These are phyloP conservation scores for Malurus alboscapulatus DNA, from an alignment of 2,113 vertebrate genomes.

Conservation along the genomic window DNA sequence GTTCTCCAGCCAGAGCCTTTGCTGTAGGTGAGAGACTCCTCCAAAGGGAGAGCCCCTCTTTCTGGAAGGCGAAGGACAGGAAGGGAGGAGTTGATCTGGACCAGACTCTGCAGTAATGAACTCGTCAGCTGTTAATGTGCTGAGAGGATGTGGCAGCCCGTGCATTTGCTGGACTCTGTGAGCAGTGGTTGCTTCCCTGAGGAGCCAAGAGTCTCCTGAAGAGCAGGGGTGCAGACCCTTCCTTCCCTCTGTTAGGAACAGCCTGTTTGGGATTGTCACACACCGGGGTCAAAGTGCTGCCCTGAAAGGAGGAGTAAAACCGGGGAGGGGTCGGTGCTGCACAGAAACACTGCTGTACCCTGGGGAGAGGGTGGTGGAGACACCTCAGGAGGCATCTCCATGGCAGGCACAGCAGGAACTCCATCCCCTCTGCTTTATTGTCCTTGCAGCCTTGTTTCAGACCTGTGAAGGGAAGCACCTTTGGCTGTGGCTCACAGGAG, in stretches of 20 bases:
- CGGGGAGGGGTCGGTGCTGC: background rate
- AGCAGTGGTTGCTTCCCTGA: background rate
- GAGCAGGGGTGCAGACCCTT: background rate
- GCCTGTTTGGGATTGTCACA: background rate
- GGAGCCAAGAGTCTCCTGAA: background rate
- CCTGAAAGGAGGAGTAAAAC: background rate
- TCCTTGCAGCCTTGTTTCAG: background rate
- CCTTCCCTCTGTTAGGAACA: accelerated
- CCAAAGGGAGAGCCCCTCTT: background rate
- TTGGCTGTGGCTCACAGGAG: background rate
- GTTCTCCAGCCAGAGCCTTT: background rate
- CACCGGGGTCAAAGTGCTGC: accelerated
- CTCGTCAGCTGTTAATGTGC: background rate
- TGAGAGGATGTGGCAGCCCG: background rate
- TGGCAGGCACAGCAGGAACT: background rate
- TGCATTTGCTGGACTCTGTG: background rate
- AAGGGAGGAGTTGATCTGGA: constrained; percentile 59
- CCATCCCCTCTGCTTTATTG: background rate
- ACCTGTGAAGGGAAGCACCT: background rate
- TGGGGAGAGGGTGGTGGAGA: background rate
- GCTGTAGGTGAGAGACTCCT: constrained; percentile 42
- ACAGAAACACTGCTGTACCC: accelerated
- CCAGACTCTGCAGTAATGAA: background rate
- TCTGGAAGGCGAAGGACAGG: constrained; percentile 45
- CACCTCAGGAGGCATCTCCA: background rate